Percentiles rank a stretch among this genome's conserved stretches.
Conservation (phyloP, 2,113 vertebrate species). For the Laticauda colubrina region DNA sequence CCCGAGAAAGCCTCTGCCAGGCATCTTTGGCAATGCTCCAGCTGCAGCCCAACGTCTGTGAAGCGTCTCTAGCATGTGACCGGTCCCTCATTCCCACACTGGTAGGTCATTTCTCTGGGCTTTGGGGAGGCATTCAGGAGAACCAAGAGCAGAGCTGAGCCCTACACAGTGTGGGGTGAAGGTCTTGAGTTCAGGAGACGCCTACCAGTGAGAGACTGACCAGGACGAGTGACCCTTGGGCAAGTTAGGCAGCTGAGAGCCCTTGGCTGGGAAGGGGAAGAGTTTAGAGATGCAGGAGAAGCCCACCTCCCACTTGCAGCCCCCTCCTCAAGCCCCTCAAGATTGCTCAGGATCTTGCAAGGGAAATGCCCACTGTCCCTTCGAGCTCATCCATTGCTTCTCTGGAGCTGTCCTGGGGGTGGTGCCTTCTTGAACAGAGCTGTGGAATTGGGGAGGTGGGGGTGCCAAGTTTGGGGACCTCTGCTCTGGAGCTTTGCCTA, state of each 20-base stretch:
- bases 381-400: not conserved
- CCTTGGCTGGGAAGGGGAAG: not conserved
- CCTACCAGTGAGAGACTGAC: not conserved
- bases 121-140: not conserved
- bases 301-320: not conserved
- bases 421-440: not conserved
- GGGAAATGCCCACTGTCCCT: not conserved
- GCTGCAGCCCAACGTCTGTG: no score
- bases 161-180: no score
- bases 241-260: not conserved
- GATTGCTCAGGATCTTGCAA: not conserved
- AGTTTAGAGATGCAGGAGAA: not conserved
- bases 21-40: not conserved
- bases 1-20: not conserved
- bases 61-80: not conserved
- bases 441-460: not conserved
- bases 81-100: not conserved
- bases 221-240: not conserved
- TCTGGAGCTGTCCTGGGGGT: not conserved
- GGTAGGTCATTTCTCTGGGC: not conserved
- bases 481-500: not conserved
- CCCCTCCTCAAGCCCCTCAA: not conserved
- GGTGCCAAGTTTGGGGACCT: no score
- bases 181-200: no score
- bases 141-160: not conserved